Base-by-base conservation (phyloP, 2,888 invertebrate species). In the Cactoblastis cactorum region DNA sequence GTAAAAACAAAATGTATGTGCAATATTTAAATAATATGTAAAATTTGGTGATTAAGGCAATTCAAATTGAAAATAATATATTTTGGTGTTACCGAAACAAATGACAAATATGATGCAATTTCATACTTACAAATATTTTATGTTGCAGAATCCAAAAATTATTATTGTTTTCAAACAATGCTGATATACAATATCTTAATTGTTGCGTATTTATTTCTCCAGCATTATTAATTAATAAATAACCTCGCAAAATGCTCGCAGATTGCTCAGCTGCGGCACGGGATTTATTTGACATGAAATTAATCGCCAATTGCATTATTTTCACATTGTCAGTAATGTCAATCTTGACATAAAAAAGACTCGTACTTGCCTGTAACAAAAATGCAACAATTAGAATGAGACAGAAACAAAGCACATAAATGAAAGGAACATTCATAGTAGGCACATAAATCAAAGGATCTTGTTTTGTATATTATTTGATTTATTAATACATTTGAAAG, bases 171-270 rank as follows among this genome's bases (percentile, higher is more conserved):
- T 28, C 14, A 32, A 43, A 9, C 9, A 17, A 9, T 32, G 1
- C 9, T 11, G 11, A 11, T 4, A 3, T 43, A 3, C n/a, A 43
- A 11, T 43, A 28, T 28, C 15, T 43, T 11, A 1, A 11, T 11
- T 43, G 14, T 24, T 12, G 22, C 2, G 15, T 28, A 15, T 8
- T 32, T 43, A 32, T 9, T 43, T 28, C 28, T 28, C 28, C 15
- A 17, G 28, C 28, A 28, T 43, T 15, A 24, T 28, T 43, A 32
- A 28, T 28, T 28, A 15, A 11, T n/a, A 46, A 39, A 39, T 55
- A 65, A 65, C 63, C 66, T 67, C 58, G 14, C 51, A 46, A 39
- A n/a, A 53, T 32, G 50, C 38, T 18, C 51, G 28, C 33, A 17
- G 43, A 46, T 39, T n/a, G n/a, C n/a, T n/a, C n/a, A n/a, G n/a